A percentile compares a stretch with the other conserved stretches of the same genome.
phyloP scores from a whole-genome alignment of 2,888 invertebrate species.

The Scrobipalpa atriplicella region DNA sequence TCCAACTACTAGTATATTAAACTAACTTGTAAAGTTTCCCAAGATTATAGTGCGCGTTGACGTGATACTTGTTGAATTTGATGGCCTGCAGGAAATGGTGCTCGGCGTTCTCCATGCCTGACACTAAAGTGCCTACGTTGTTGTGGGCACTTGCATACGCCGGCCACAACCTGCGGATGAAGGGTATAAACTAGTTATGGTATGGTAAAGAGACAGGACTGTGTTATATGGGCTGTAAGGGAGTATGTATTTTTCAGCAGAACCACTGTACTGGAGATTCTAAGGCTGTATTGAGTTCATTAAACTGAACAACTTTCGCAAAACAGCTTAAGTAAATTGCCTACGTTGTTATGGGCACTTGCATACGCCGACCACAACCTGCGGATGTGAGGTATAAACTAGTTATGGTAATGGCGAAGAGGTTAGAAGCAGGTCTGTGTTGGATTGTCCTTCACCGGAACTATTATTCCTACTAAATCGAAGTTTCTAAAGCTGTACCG shows the following conservation, averaged over 20 bases:
- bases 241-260: no score
- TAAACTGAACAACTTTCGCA: no score
- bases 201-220: not conserved
- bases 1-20: not conserved
- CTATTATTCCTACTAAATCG: no score
- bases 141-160: constrained; percentile 93
- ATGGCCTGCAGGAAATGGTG: constrained; percentile 90
- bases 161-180: constrained; percentile 87
- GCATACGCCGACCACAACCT: constrained; percentile 88
- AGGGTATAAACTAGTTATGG: not conserved
- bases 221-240: no score
- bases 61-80: constrained; percentile 88
- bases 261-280: no score
- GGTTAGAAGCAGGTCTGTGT: not conserved
- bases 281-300: no score
- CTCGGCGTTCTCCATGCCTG: constrained; percentile 86
- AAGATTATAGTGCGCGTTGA: constrained; percentile 93
- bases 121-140: constrained; percentile 91
- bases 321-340: no score
- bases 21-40: constrained; percentile 91
- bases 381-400: constrained; percentile 32
- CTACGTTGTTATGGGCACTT: constrained; percentile 70
- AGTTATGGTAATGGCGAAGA: not conserved
- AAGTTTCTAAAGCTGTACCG: no score
- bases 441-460: no score